Evolutionary conservation across 2,797 vertebrate species (phyloP), one percentile per base, ranked within the genome.

Genomic region (Onychomys torridus): DNA sequence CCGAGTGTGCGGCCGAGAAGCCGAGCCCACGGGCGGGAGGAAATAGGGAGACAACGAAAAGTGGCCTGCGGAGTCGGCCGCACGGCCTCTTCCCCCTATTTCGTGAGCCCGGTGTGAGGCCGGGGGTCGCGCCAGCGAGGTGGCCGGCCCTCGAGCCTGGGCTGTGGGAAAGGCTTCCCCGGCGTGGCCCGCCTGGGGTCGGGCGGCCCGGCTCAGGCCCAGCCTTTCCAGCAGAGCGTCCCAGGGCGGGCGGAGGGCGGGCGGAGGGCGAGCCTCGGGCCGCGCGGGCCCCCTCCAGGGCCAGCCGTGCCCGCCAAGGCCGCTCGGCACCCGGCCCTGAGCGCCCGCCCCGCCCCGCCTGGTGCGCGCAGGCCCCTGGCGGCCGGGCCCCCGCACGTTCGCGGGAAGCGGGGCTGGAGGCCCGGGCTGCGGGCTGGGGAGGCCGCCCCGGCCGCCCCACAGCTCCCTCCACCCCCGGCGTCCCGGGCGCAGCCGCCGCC

Each of bases 21-120:
- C 87, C 34, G 67, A 37, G 82, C 19, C 55, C 81, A 34, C 17
- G 5, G 79, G 65, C 37, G 34, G 90, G 84, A 88, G 96, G 83
- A 90, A 95, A 94, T 87, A n/a, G 67, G 92, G 86, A 91, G 71
- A 97, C 96, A 97, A 97, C 96, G 95, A 97, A 97, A 97, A 97
- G 94, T 97, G 94, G 69, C 93, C 90, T 27, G 95, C n/a, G 9
- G 90, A 92, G 79, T 69, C 95, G 77, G 94, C 90, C 16, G 40
- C 75, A 59, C 65, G 17, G 46, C 19, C 94, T 3, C 21, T 32
- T 95, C 77, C 81, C 78, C 6, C 40, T 5, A 2, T 5, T 46
- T 19, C 29, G 10, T 6, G 82, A 65, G 1, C 40, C 73, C 49
- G n/a, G 88, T 12, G 95, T 14, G 69, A 77, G 57, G 55, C 61